phyloP scores from a whole-genome alignment of 2,888 invertebrate genomes.

The Poecilus cupreus region DNA sequence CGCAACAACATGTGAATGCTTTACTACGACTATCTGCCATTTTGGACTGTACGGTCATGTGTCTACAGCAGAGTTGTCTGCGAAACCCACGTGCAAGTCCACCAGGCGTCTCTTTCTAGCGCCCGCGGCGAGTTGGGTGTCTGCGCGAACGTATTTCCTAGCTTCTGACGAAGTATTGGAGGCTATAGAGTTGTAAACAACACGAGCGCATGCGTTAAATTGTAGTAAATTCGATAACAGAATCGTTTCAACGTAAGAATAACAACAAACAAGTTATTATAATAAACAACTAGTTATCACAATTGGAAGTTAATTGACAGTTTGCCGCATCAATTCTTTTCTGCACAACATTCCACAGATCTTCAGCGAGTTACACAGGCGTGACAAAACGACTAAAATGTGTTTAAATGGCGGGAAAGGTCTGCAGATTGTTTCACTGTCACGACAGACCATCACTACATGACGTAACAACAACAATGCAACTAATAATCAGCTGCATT shows the following conservation, averaged over 20 bases:
- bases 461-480: background rate
- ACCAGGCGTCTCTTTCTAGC: constrained; percentile 2
- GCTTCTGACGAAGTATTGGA: constrained; percentile 39
- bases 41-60: constrained; percentile 68
- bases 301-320: constrained; percentile 14
- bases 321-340: background rate
- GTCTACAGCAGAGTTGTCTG: constrained; percentile 65
- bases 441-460: too few relatives aligned
- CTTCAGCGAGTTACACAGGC: too few relatives aligned
- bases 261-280: constrained; percentile 21
- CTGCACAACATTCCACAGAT: background rate
- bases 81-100: constrained; percentile 60
- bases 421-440: background rate
- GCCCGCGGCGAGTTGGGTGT: background rate
- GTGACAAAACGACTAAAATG: background rate
- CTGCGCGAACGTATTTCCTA: constrained; percentile 29
- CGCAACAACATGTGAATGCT: constrained; percentile 60
- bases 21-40: constrained; percentile 66
- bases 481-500: background rate
- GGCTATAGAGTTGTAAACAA: constrained; percentile 73
- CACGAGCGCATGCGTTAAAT: constrained; percentile 72
- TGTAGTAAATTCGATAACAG: constrained; percentile 71
- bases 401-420: constrained; percentile 36
- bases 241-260: background rate
- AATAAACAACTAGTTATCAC: constrained; percentile 29